Percentiles rank a stretch among this genome's conserved stretches.
Conservation (phyloP, 1,140 invertebrate species). For the Formica exsecta region DNA sequence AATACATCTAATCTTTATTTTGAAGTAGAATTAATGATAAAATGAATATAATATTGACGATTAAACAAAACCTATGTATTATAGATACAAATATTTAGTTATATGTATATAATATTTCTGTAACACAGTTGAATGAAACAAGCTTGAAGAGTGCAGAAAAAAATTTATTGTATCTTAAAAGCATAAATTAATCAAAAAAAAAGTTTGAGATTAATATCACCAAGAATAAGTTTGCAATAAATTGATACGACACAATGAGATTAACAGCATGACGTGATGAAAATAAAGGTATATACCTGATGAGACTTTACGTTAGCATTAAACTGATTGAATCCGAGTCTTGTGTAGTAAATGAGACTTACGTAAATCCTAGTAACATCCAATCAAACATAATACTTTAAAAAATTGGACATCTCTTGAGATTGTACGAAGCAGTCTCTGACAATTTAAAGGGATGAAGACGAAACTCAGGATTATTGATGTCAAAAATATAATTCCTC, state of each 20-base stretch:
- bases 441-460: constrained; percentile 1
- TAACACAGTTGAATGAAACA: not conserved
- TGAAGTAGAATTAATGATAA: not conserved
- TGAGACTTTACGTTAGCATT: not conserved
- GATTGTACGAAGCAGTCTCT: not conserved
- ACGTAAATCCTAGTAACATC: constrained; percentile 12
- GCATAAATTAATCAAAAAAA: no score
- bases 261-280: not conserved
- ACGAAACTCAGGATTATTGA: not conserved
- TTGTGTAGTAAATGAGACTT: not conserved
- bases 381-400: constrained; percentile 22
- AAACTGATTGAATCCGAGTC: not conserved
- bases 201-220: not conserved
- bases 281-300: not conserved
- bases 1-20: constrained; percentile 3
- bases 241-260: not conserved
- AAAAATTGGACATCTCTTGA: constrained; percentile 33
- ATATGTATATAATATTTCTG: not conserved
- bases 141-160: not conserved
- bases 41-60: not conserved
- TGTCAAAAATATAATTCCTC: constrained; percentile 1
- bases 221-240: not conserved
- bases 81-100: not conserved
- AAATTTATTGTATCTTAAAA: constrained; percentile 5
- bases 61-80: constrained; percentile 11